Conservation (phyloP, 2,888 invertebrate genomes). For the Celastrina argiolus region DNA sequence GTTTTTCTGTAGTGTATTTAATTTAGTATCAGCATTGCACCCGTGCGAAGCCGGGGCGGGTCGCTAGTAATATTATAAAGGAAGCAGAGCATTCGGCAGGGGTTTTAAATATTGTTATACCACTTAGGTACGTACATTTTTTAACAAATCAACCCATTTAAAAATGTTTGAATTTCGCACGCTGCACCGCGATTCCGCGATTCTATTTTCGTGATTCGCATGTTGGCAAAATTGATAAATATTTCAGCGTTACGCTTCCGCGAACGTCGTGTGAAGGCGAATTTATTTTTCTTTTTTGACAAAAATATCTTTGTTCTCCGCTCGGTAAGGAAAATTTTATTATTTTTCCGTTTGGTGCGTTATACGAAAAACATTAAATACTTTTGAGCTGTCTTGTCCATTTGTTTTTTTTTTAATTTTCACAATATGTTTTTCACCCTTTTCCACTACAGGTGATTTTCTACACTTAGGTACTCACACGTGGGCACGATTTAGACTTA, state of each 20-base stretch:
- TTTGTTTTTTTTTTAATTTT: no score
- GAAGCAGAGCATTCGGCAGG: no score
- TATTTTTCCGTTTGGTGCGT: background rate
- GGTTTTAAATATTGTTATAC: no score
- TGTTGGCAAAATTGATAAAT: slow-evolving; percentile 21
- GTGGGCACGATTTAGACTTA: no score
- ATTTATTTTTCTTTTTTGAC: background rate
- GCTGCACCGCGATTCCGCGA: slow-evolving; percentile 12
- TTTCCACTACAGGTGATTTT: no score
- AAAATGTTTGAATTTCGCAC: slow-evolving; percentile 9
- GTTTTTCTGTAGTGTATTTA: no score
- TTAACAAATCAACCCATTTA: background rate
- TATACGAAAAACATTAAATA: background rate
- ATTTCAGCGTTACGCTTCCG: slow-evolving; percentile 16
- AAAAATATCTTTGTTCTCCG: slow-evolving; percentile 1
- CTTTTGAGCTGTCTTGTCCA: no score
- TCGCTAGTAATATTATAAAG: no score
- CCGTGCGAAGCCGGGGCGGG: no score
- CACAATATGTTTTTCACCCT: no score
- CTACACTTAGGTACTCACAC: no score
- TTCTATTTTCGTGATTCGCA: slow-evolving; percentile 19
- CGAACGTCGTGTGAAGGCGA: background rate
- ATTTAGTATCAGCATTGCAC: no score
- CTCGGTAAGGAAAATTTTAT: slow-evolving; percentile 3
- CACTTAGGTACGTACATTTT: background rate